Percentiles rank a stretch among this genome's conserved stretches.
Conservation (phyloP, 2,797 vertebrate genomes). For the Holocentrus rufus region DNA sequence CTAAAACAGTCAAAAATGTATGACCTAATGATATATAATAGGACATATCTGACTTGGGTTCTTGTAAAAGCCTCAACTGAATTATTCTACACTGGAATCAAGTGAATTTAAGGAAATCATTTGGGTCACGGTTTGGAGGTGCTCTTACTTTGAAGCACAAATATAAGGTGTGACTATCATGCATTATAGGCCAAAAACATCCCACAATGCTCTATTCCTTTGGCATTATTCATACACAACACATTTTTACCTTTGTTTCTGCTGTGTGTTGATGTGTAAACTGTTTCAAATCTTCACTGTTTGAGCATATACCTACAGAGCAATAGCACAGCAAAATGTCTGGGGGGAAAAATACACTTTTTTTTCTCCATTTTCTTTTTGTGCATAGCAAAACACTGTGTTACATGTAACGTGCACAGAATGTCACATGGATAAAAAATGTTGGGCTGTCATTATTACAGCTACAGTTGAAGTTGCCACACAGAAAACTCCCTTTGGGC, state of each 20-base stretch:
- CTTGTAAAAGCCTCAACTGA: background rate
- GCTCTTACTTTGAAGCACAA: too few relatives aligned
- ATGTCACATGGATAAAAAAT: constrained; percentile 18
- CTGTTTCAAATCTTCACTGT: background rate
- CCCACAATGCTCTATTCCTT: background rate
- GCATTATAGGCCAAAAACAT: too few relatives aligned
- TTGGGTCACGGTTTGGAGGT: too few relatives aligned
- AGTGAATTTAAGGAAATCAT: too few relatives aligned
- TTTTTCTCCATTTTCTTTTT: background rate
- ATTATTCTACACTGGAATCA: too few relatives aligned
- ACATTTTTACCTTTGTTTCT: background rate
- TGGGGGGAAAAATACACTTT: too few relatives aligned
- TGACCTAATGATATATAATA: too few relatives aligned
- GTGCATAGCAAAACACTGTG: background rate
- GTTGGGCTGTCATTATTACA: constrained; percentile 29
- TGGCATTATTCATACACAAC: background rate
- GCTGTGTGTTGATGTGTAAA: background rate
- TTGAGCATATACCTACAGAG: background rate
- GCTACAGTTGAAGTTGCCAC: constrained; percentile 50
- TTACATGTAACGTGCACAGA: constrained; percentile 5
- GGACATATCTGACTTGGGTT: too few relatives aligned
- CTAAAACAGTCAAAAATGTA: background rate
- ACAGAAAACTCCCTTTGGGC: constrained; percentile 43
- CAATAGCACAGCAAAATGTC: background rate
- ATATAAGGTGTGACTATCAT: too few relatives aligned